Evolutionary conservation across 92 coral and sea anemone species (phyloP), one percentile per base, ranked within the genome.

Genomic region (Virgularia gustaviana): DNA sequence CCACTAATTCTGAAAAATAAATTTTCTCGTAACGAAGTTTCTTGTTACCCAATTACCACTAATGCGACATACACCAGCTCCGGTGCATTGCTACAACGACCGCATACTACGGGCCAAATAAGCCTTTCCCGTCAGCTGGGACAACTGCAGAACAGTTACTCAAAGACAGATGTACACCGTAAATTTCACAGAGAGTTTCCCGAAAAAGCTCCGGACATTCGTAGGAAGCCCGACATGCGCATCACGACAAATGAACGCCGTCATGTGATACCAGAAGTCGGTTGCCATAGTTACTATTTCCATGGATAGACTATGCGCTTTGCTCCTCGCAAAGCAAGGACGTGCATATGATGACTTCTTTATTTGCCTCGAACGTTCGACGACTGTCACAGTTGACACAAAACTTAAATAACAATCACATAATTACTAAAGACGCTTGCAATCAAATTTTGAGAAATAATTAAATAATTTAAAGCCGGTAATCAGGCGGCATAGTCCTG

Each of bases 171-270:
- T 35, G 88, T 92, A 20, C 92, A 79, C 43, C 84, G 92, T 62
- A 79, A 84, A 62, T 89, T 91, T 78, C 97, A 91, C 79, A 78
- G 82, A 63, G 84, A 91, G 76, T 91, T 89, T 57, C 88, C 97
- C 43, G 97, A 91, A 76, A 64, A 80, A 65, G 92, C 97, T 10
- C 97, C 97, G 41, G 97, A 91, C 76, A 86, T 91, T 63, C 97
- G 97, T 44, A 81, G 83, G 51, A 85, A 86, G 73, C 97, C 97
- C 36, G 97, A 91, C 61, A 70, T 86, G 49, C 88, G 97, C 16
- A 86, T 91, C 65, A 91, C 97, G 58, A 91, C 90, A 11, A 91
- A 91, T 55, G 97, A 91, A 55, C 77, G 97, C 53, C 83, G 97
- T 72, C 97, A 91, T 49, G 57, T 86, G 19, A 75, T 84, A 38